Conservation (phyloP, 2,888 invertebrate genomes). For the Drosophila mettleri region DNA sequence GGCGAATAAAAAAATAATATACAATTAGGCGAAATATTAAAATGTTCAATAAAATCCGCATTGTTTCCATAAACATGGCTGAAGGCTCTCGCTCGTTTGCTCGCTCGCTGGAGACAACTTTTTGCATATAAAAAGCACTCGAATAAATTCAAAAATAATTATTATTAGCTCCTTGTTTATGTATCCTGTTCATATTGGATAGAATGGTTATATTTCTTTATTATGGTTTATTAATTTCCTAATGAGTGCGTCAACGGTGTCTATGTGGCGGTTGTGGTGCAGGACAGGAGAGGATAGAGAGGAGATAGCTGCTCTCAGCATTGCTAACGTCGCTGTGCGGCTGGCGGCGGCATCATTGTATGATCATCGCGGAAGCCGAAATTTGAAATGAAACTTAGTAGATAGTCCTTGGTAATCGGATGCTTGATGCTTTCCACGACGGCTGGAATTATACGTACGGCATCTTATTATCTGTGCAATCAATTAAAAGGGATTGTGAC, state of each 20-base stretch:
- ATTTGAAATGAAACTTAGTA: conserved; percentile 90
- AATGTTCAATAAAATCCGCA: no score
- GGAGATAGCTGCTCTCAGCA: conserved; percentile 18
- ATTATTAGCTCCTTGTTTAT: background rate
- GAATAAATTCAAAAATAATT: no score
- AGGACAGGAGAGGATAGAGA: conserved; percentile 10
- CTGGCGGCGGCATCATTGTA: conserved; percentile 90
- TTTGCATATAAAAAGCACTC: no score
- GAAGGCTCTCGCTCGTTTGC: no score
- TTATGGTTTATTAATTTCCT: conserved; percentile 51
- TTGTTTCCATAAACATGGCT: no score
- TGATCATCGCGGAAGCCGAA: conserved; percentile 89
- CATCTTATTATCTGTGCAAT: conserved; percentile 66
- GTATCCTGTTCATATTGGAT: background rate
- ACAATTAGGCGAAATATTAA: no score
- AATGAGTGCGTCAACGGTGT: conserved; percentile 32
- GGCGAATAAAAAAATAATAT: no score
- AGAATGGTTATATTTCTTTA: conserved; percentile 4
- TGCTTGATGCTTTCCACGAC: conserved; percentile 92
- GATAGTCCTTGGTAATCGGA: conserved; percentile 93
- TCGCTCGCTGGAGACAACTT: no score
- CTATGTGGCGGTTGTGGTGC: conserved; percentile 21
- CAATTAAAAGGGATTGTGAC: conserved; percentile 65
- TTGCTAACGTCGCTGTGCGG: conserved; percentile 47
- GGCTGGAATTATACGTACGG: conserved; percentile 86